phyloP scores from a whole-genome alignment of 1,140 invertebrate species.

The Drosophila albomicans region DNA sequence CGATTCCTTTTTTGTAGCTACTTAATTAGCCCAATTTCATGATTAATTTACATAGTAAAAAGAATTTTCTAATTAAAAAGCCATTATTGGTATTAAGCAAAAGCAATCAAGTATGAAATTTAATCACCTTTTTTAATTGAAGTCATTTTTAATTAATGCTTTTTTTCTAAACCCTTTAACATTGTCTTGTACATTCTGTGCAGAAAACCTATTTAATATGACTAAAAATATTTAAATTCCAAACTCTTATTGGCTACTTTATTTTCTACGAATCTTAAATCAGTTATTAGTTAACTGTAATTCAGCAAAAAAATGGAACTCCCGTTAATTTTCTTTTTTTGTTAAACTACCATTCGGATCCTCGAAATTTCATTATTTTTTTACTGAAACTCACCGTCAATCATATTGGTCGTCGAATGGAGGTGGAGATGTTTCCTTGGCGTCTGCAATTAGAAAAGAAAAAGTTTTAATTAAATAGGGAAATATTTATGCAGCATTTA shows the following conservation, averaged over 20 bases:
- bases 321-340: no score
- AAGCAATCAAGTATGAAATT: constrained; percentile 30
- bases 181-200: no score
- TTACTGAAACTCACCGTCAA: constrained; percentile 44
- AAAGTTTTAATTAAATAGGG: constrained; percentile 75
- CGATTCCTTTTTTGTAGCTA: constrained; percentile 15
- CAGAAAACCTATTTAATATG: no score
- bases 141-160: neutral
- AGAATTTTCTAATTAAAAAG: constrained; percentile 49
- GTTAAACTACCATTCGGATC: no score
- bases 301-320: no score
- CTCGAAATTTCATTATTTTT: neutral
- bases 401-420: constrained; percentile 20
- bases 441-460: constrained; percentile 54
- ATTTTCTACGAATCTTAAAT: no score
- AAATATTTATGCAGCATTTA: constrained; percentile 76
- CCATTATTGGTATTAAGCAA: constrained; percentile 44
- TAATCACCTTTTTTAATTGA: constrained; percentile 26
- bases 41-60: constrained; percentile 50
- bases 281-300: no score
- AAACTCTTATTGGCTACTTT: no score
- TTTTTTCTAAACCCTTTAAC: neutral
- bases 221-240: no score
- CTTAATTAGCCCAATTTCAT: constrained; percentile 31
- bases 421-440: neutral